phyloP scores from a whole-genome alignment of 2,113 vertebrate genomes.

The Daboia siamensis region DNA sequence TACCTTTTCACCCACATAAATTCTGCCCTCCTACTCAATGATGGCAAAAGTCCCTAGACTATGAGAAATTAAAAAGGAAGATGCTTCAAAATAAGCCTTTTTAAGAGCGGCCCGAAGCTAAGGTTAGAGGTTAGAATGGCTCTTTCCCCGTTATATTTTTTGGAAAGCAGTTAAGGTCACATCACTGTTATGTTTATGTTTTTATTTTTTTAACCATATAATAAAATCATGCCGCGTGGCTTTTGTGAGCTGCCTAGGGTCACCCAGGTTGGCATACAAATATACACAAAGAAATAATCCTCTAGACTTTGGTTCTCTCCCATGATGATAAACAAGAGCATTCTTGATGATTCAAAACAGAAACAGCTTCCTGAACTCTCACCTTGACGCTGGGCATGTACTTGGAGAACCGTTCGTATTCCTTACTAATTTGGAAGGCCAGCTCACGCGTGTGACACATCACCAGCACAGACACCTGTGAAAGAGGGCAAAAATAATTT shows the following conservation, averaged over 20 bases:
- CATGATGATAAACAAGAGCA: background rate
- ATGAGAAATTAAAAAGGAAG: background rate
- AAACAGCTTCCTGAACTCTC: background rate
- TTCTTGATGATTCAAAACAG: background rate
- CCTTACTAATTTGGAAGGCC: slow-evolving; percentile 85
- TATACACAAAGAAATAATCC: background rate
- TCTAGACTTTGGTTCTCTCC: background rate
- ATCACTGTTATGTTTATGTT: background rate
- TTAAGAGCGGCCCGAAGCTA: background rate
- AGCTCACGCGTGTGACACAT: slow-evolving; percentile 84
- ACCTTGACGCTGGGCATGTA: slow-evolving; percentile 84
- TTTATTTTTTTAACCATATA: background rate
- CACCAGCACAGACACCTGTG: slow-evolving; percentile 80
- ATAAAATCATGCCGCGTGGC: background rate
- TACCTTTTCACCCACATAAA: background rate
- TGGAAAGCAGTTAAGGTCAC: background rate
- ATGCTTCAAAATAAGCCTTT: background rate
- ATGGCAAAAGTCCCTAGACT: background rate
- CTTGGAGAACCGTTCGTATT: slow-evolving; percentile 84
- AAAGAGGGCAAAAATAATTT: background rate
- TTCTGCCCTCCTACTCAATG: background rate
- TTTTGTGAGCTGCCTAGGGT: background rate
- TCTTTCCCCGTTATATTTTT: background rate
- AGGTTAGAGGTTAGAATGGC: background rate
- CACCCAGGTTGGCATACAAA: background rate